Evolutionary conservation across 1,140 invertebrate species (phyloP), one percentile per base, ranked within the genome.

Genomic region (Drosophila busckii): DNA sequence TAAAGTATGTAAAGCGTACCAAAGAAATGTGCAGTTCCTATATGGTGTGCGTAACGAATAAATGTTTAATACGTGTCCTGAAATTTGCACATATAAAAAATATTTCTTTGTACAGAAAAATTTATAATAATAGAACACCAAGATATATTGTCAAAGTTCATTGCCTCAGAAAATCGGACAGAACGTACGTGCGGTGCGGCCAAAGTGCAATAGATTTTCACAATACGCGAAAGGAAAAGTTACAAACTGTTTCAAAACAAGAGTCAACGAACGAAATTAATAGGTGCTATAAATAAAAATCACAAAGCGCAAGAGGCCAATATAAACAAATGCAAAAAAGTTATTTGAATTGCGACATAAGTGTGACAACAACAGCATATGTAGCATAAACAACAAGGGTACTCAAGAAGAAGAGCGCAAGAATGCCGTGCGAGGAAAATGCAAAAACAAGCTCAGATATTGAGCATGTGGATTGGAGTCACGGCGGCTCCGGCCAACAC

Each of bases 381-480:
- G n/a, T 16, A 34, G 7, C 28, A 8, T 20, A 6, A 48, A 34
- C 32, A n/a, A 34, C 19, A 25, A 49, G 12, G 23, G 12, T 29
- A 20, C 19, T 13, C 19, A 38, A 17, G 13, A 48, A 42, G 16
- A 23, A 20, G 8, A 26, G 16, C 13, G 42, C 42, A 55, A 73
- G 13, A 63, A 86, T 86, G 85, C 85, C 85, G 54, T 84, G 85
- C 59, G 85, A n/a, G n/a, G n/a, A 86, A 25, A 86, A 69, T 53
- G 65, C 75, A 50, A 87, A 87, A 70, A 64, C 73, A 26, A 82
- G 82, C 29, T 87, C 85, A 42, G 85, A 87, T 29, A 87, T 87
- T 28, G 85, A 87, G 55, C 83, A 84, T 62, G 85, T 87, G 40
- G 85, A 87, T 48, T 87, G 85, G 85, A 87, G 76, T 45, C 70